These are phyloP conservation scores for Sinella curviseta DNA, from an alignment of 1,140 invertebrate genomes.

Conservation along the genomic window DNA sequence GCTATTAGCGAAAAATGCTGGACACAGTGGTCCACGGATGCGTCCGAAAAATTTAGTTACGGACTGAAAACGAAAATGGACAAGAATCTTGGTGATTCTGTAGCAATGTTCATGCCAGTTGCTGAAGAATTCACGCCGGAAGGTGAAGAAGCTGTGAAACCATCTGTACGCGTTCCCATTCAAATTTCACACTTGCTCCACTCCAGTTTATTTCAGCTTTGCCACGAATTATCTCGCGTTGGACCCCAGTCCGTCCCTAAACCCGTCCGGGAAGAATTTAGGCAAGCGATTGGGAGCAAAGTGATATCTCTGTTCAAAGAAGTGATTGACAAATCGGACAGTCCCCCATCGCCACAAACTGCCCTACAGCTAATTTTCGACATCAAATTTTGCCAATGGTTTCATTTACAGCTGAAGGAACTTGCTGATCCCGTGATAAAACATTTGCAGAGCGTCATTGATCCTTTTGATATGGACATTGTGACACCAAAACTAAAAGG, in stretches of 20 bases:
- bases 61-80: constrained; percentile 33
- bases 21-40: constrained; percentile 29
- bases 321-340: background rate
- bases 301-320: constrained; percentile 31
- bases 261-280: constrained; percentile 39
- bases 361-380: constrained; percentile 47
- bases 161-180: constrained; percentile 45
- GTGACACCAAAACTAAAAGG: constrained; percentile 34
- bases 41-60: constrained; percentile 24
- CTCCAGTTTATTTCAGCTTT: constrained; percentile 37
- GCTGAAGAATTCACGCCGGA: constrained; percentile 36
- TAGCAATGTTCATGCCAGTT: constrained; percentile 39
- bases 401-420: constrained; percentile 40
- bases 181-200: constrained; percentile 45
- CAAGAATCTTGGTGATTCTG: background rate
- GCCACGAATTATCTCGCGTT: constrained; percentile 34
- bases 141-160: constrained; percentile 35
- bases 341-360: constrained; percentile 33
- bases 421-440: constrained; percentile 20
- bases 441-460: constrained; percentile 28
- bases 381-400: constrained; percentile 48
- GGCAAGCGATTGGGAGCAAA: constrained; percentile 35
- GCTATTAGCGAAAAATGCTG: constrained; percentile 40
- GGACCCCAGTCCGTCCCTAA: constrained; percentile 48
- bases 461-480: constrained; percentile 49